These are phyloP conservation scores for Garra rufa DNA, from an alignment of 2,113 vertebrate species.

Conservation along the genomic window DNA sequence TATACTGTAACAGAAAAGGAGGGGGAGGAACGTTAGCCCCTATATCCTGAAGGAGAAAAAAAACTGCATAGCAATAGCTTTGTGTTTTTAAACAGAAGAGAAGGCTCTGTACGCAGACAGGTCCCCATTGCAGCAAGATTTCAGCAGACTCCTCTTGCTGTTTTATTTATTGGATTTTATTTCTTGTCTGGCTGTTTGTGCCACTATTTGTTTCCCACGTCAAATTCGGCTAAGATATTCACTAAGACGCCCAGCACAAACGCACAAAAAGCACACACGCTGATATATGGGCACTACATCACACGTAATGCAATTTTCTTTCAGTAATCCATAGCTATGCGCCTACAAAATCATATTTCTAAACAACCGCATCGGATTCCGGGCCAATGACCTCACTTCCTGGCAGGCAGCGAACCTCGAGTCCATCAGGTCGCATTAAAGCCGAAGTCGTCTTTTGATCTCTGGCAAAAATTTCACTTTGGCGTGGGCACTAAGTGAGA, in stretches of 20 bases:
- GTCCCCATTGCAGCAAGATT: slow-evolving; percentile 36
- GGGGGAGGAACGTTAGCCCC: neutral
- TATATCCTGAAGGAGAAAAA: neutral
- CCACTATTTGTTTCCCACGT: slow-evolving; percentile 42
- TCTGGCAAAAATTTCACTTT: slow-evolving; percentile 18
- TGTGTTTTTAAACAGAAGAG: slow-evolving; percentile 21
- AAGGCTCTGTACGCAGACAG: slow-evolving; percentile 1
- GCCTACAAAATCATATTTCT: slow-evolving; percentile 28
- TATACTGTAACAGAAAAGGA: neutral
- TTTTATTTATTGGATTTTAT: slow-evolving; percentile 52
- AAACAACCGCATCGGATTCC: slow-evolving; percentile 15
- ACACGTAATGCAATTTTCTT: slow-evolving; percentile 10
- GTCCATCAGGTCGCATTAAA: slow-evolving; percentile 20
- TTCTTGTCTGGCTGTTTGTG: slow-evolving; percentile 36
- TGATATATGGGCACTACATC: slow-evolving; percentile 1
- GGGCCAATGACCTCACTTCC: slow-evolving; percentile 16
- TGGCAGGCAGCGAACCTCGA: slow-evolving; percentile 14
- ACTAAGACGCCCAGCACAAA: slow-evolving; percentile 22
- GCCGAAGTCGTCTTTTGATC: neutral
- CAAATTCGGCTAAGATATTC: slow-evolving; percentile 43
- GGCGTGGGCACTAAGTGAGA: slow-evolving; percentile 28
- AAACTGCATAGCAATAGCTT: neutral
- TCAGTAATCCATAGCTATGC: slow-evolving; percentile 13
- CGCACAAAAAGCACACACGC: slow-evolving; percentile 14
- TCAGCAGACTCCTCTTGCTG: slow-evolving; percentile 43